Evolutionary conservation across 2,797 vertebrate species (phyloP), one percentile per base, ranked within the genome.

Genomic region (Phalloptychus januarius): DNA sequence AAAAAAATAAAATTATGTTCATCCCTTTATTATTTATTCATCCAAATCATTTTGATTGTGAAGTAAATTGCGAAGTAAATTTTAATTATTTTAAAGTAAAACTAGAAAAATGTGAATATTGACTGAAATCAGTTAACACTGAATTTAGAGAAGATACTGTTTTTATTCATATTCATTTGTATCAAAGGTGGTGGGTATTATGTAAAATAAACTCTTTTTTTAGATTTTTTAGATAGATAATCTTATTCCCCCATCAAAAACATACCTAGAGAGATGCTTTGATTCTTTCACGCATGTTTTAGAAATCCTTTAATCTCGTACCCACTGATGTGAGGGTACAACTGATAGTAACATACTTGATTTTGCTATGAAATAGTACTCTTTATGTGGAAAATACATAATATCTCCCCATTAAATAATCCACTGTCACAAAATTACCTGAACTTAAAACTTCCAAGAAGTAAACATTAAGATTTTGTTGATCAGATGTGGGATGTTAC

Each of bases 401-500:
- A 52, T 52, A 52, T 52, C 20, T 23, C 48, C 20, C 48, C 48
- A 8, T 50, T 50, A 36, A 38, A n/a, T 54, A 11, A 38, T 20
- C 33, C 5, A 52, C 33, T 8, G 20, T 73, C 15, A 74, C 7
- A 5, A 58, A 42, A 56, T 48, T 42, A n/a, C 1, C 15, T 42
- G 20, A 70, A 70, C 5, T n/a, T 44, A 70, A 42, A 67, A 40
- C 63, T 25, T 31, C 18, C 33, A 7, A 18, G 18, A 0, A 20
- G 31, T 72, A 40, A 38, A 56, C 36, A 42, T 6, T 3, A 31
- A n/a, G 11, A 58, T 16, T 80, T 38, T 79, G 31, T 72, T 45
- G 38, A 69, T 75, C 38, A 78, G 54, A 7, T 58, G 10, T 65
- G 5, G 44, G 71, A 56, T 23, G 52, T 80, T 46, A 81, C 86